phyloP scores from a whole-genome alignment of 2,113 vertebrate genomes.

The Nothoprocta pentlandii region DNA sequence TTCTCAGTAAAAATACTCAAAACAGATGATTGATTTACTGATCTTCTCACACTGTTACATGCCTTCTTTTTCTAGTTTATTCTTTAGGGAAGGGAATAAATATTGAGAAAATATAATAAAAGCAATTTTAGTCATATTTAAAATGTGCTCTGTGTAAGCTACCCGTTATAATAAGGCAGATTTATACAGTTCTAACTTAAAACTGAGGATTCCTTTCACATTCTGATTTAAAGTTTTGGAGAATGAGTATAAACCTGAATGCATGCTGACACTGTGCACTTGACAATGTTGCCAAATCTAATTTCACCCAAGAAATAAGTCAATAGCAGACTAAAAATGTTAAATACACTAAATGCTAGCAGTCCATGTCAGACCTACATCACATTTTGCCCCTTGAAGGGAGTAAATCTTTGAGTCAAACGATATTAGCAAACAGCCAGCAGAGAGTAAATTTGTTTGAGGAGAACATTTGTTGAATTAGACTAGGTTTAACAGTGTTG shows the following conservation, averaged over 20 bases:
- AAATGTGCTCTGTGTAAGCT: not conserved
- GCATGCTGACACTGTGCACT: not conserved
- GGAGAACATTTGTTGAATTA: not conserved
- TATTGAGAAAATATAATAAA: not conserved
- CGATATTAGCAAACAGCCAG: not conserved
- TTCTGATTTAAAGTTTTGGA: not conserved
- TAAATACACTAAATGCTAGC: not conserved
- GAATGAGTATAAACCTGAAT: not conserved
- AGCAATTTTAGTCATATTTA: not conserved
- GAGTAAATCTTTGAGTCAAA: not conserved
- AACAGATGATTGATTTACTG: not conserved
- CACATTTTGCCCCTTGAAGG: not conserved
- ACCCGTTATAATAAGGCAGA: not conserved
- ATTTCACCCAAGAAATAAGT: constrained; percentile 14
- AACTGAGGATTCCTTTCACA: not conserved
- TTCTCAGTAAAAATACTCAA: not conserved
- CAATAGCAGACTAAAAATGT: not conserved
- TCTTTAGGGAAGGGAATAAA: not conserved
- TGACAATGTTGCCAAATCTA: not conserved
- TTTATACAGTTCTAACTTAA: not conserved
- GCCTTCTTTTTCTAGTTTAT: not conserved
- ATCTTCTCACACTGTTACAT: not conserved
- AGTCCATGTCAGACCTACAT: not conserved
- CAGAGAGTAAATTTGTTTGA: not conserved
- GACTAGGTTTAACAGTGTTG: not conserved